Percentiles rank a stretch among this genome's conserved stretches.
These are phyloP conservation scores for Holotrichia oblita DNA, from an alignment of 1,140 invertebrate species.

Conservation along the genomic window DNA sequence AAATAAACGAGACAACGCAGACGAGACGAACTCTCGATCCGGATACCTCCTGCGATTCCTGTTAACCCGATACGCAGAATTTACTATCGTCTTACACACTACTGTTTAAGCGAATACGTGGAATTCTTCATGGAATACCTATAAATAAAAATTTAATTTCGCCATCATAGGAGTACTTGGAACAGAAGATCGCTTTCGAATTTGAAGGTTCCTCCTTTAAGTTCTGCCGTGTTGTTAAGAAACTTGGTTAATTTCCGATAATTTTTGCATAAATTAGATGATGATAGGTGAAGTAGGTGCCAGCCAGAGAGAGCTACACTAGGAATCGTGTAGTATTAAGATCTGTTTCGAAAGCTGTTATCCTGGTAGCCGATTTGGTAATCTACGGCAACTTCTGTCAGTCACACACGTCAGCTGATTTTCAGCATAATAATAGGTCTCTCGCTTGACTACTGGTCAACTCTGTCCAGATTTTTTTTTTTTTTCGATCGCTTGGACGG, in stretches of 20 bases:
- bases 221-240: conserved; percentile 17
- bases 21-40: not conserved
- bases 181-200: not conserved
- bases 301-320: too few relatives aligned
- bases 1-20: too few relatives aligned
- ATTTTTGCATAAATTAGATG: conserved; percentile 30
- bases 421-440: not conserved
- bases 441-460: conserved; percentile 9
- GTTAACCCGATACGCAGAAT: not conserved
- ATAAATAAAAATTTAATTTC: too few relatives aligned
- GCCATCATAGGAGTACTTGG: too few relatives aligned
- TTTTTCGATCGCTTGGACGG: too few relatives aligned
- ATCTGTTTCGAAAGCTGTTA: not conserved
- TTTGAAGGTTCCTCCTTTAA: not conserved
- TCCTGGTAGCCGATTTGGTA: not conserved
- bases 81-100: conserved; percentile 23
- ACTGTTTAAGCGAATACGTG: conserved; percentile 6
- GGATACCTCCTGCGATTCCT: not conserved
- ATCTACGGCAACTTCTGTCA: conserved; percentile 16
- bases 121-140: conserved; percentile 19
- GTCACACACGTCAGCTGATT: conserved; percentile 11
- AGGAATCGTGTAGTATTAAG: too few relatives aligned
- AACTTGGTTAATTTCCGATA: conserved; percentile 21
- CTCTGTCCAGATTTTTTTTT: not conserved
- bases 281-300: too few relatives aligned